Evolutionary conservation across 2,888 invertebrate species (phyloP).

Genomic region (Cheilosia variabilis): DNA sequence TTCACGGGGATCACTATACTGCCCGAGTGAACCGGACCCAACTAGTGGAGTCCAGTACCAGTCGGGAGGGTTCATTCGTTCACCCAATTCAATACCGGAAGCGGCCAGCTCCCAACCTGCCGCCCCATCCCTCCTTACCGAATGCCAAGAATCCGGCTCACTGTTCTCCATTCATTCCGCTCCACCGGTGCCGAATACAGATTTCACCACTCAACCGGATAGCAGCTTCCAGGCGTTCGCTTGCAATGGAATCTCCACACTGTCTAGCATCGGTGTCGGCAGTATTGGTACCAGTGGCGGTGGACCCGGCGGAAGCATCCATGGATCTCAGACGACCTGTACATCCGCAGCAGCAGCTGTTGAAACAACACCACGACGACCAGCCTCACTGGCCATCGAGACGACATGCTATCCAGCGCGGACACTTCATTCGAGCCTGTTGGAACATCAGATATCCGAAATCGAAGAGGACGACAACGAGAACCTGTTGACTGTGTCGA

Average conservation of each 20-base stretch:
- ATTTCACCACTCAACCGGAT: constrained; percentile 79
- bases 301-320: constrained; percentile 23
- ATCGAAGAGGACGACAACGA: constrained; percentile 89
- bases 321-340: constrained; percentile 53
- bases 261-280: constrained; percentile 74
- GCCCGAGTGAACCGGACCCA: constrained; percentile 84
- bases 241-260: constrained; percentile 77
- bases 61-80: constrained; percentile 83
- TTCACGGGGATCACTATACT: constrained; percentile 84
- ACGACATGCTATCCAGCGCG: constrained; percentile 81
- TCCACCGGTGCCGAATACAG: constrained; percentile 85
- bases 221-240: constrained; percentile 78
- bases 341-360: constrained; percentile 77
- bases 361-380: constrained; percentile 83
- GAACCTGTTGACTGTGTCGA: constrained; percentile 89
- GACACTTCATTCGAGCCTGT: constrained; percentile 82
- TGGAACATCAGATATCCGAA: constrained; percentile 84
- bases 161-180: constrained; percentile 89
- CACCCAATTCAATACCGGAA: constrained; percentile 77
- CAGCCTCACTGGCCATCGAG: constrained; percentile 84
- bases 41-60: constrained; percentile 84
- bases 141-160: constrained; percentile 84
- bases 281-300: constrained; percentile 61
- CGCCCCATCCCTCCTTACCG: constrained; percentile 78
- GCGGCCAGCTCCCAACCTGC: constrained; percentile 79